Evolutionary conservation across 2,113 vertebrate genomes (phyloP).

Genomic region (Oncorhynchus clarkii): DNA sequence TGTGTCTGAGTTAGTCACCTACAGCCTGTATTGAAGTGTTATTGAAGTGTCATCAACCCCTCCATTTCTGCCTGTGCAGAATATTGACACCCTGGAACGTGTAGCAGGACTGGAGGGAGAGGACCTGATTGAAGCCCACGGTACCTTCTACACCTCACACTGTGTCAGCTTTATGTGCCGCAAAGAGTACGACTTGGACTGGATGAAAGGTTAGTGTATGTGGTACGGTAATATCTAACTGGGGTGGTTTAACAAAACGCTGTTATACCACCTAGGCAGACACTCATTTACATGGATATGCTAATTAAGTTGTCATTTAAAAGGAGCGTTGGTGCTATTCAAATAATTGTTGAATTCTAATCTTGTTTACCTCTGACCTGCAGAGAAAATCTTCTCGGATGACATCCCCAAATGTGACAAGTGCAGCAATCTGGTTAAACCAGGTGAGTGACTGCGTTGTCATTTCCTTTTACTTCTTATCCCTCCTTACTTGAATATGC

Average conservation of each 20-base stretch:
- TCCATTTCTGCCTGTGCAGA: slow-evolving; percentile 63
- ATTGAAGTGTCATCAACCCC: no score
- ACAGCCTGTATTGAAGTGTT: not conserved
- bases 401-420: slow-evolving; percentile 83
- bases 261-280: not conserved
- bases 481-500: not conserved
- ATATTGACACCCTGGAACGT: slow-evolving; percentile 89
- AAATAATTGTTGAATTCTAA: not conserved
- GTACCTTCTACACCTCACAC: slow-evolving; percentile 87
- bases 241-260: not conserved
- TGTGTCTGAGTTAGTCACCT: slow-evolving; percentile 31
- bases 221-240: not conserved
- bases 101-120: slow-evolving; percentile 82
- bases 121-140: slow-evolving; percentile 88
- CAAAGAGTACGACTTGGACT: slow-evolving; percentile 77
- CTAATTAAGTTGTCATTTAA: not conserved
- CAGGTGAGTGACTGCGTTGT: slow-evolving; percentile 72
- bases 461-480: not conserved
- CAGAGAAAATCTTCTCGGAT: slow-evolving; percentile 87
- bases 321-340: not conserved
- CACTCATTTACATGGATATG: no score
- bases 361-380: slow-evolving; percentile 6
- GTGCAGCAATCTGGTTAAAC: slow-evolving; percentile 85
- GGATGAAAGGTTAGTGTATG: slow-evolving; percentile 86
- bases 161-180: slow-evolving; percentile 78